A percentile compares a stretch with the other conserved stretches of the same genome.
phyloP scores from a whole-genome alignment of 2,888 invertebrate genomes.

The Noctuana brunneofusca region DNA sequence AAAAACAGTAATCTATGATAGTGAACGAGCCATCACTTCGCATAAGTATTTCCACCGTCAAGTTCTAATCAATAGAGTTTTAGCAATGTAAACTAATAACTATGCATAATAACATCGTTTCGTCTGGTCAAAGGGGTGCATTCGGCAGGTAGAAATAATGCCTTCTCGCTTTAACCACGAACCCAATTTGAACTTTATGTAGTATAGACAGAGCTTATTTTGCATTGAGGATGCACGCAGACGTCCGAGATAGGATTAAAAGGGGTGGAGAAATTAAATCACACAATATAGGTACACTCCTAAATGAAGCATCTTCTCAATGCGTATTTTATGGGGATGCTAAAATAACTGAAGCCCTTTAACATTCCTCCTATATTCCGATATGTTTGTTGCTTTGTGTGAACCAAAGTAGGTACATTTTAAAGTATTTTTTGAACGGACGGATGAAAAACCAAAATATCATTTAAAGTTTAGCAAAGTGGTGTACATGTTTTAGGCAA shows the following conservation, averaged over 20 bases:
- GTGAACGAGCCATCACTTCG: too few species aligned
- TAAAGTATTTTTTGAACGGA: too few species aligned
- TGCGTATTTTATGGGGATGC: slow-evolving; percentile 18
- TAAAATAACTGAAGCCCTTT: slow-evolving; percentile 10
- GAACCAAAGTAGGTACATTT: too few species aligned
- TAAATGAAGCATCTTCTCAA: slow-evolving; percentile 19
- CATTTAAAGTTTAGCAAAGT: too few species aligned
- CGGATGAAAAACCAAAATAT: too few species aligned
- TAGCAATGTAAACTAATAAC: slow-evolving; percentile 30
- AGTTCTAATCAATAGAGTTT: slow-evolving; percentile 26
- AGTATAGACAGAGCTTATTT: slow-evolving; percentile 8
- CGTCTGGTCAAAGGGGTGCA: slow-evolving; percentile 31
- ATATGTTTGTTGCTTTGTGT: background rate
- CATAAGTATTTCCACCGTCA: slow-evolving; percentile 1
- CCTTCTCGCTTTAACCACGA: slow-evolving; percentile 14
- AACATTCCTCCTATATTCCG: background rate
- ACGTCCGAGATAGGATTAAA: slow-evolving; percentile 31
- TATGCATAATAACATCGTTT: slow-evolving; percentile 23
- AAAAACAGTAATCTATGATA: too few species aligned
- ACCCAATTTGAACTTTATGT: slow-evolving; percentile 17
- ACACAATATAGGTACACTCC: slow-evolving; percentile 9
- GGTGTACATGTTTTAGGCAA: too few species aligned
- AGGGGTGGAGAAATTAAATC: slow-evolving; percentile 28
- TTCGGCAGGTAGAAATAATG: slow-evolving; percentile 27
- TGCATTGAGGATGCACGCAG: slow-evolving; percentile 2